Evolutionary conservation across 1,140 invertebrate genomes (phyloP), one percentile per base, ranked within the genome.

Genomic region (Pseudomyrmex dendroicus): DNA sequence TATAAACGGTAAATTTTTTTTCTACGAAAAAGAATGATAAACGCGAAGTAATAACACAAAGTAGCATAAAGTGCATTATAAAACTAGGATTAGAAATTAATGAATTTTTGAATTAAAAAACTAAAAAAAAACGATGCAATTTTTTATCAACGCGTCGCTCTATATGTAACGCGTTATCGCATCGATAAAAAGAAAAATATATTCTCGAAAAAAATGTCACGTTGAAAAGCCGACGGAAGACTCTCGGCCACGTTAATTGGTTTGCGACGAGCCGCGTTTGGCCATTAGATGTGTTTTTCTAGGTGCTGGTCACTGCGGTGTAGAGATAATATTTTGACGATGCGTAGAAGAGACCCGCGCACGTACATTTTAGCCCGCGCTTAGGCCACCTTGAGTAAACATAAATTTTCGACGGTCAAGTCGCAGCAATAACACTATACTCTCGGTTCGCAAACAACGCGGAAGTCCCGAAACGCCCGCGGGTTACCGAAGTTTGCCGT

Each of bases 251-350:
- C 57, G 25, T 74, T 84, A 78, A 84, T 88, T 84, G 86, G 70
- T 84, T 66, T 73, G 54, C 70, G 82, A 84, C 73, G 85, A 61
- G 12, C 72, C 63, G 67, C 63, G 67, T 73, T 17, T 59, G 25
- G 8, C 86, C 86, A 88, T 88, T 88, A 88, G 61, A 20, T 22
- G 50, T 88, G 86, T 87, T 88, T 87, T 88, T 85, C 76, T 76
- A 88, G 72, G 25, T 66, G 59, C 76, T 78, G 48, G 35, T 7
- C 46, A 57, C 46, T 35, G 84, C 46, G 17, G 20, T 25, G 22
- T 56, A 73, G 74, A 86, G 68, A 88, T 87, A 88, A 88, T 88
- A 88, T 88, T 88, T 88, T 87, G 59, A 66, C 52, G 82, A 52
- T 66, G 13, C 20, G 73, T 70, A 2, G n/a, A 9, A 17, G 8